phyloP scores from a whole-genome alignment of 92 coral and sea anemone species.

The Porites evermanni region DNA sequence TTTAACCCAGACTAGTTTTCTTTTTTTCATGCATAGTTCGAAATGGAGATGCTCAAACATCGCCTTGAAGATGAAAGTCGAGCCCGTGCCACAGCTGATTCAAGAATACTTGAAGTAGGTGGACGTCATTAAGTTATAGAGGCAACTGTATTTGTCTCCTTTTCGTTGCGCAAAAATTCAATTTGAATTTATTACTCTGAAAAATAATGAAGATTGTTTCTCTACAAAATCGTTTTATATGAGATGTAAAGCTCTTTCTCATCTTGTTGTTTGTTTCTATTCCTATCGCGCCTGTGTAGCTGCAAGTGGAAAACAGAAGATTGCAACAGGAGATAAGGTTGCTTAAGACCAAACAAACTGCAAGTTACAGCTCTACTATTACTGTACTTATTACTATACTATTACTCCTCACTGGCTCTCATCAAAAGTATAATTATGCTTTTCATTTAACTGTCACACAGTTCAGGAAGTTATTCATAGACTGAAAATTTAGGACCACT shows the following conservation, averaged over 20 bases:
- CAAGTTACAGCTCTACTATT: background rate
- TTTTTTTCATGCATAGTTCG: conserved; percentile 53
- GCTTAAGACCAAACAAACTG: conserved; percentile 73
- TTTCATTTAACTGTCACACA: no score
- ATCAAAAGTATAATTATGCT: no score
- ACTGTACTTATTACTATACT: no score
- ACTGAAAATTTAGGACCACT: no score
- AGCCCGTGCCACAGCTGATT: conserved; percentile 80
- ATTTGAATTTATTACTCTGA: no score
- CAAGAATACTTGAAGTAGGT: conserved; percentile 88
- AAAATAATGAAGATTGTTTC: no score
- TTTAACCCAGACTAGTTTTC: background rate
- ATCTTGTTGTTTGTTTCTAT: background rate
- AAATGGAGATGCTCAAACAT: conserved; percentile 76
- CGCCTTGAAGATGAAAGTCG: conserved; percentile 87
- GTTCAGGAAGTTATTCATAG: no score
- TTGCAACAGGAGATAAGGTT: conserved; percentile 91
- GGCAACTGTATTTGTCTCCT: no score
- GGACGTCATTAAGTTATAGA: no score
- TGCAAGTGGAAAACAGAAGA: conserved; percentile 92
- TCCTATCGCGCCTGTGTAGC: conserved; percentile 45
- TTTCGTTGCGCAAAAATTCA: no score
- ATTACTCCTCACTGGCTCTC: no score
- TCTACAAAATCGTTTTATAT: background rate
- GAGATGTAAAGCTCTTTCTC: background rate